Conservation (phyloP, 2,113 vertebrate species). For the Murina feae region DNA sequence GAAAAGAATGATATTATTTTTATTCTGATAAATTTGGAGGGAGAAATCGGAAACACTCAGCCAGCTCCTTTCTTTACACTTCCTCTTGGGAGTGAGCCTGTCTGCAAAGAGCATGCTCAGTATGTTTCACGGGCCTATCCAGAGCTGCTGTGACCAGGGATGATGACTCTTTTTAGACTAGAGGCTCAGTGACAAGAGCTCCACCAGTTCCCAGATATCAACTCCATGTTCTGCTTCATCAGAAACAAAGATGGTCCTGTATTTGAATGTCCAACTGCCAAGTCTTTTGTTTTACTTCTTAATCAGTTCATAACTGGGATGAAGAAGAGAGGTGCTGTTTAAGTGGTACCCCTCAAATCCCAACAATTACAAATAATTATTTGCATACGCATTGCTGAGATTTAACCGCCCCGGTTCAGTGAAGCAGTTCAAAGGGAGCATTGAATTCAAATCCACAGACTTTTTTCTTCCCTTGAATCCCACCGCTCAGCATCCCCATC, state of each 20-base stretch:
- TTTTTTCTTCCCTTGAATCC: slow-evolving; percentile 16
- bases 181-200: not conserved
- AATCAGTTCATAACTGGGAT: not conserved
- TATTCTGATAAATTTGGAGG: not conserved
- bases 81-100: not conserved
- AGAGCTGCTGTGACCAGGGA: not conserved
- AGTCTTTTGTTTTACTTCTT: not conserved
- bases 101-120: not conserved
- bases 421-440: slow-evolving; percentile 42
- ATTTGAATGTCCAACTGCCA: not conserved
- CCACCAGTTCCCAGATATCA: not conserved
- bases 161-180: not conserved
- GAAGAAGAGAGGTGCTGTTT: not conserved
- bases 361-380: not conserved
- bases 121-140: not conserved
- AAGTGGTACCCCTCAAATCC: not conserved
- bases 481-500: not conserved
- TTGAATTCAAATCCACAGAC: not conserved
- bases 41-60: not conserved
- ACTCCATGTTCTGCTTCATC: not conserved
- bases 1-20: not conserved
- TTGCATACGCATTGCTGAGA: not conserved
- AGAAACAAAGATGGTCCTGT: not conserved
- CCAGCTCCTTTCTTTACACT: not conserved
- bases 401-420: not conserved